Conservation (phyloP, 2,888 invertebrate genomes). For the Caenorhabditis sp. region DNA sequence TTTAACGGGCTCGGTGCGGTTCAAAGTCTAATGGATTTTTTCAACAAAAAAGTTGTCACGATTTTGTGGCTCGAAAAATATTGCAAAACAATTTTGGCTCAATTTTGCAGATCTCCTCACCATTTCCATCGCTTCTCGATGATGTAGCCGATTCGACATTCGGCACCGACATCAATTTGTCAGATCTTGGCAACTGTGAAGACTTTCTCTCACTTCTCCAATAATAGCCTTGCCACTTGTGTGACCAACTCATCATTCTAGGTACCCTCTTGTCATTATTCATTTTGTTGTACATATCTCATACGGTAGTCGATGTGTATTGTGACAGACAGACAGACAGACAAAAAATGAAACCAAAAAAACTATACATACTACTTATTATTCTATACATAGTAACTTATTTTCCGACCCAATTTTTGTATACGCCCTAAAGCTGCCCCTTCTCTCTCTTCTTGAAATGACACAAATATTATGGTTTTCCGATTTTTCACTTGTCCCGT, state of each 20-base stretch:
- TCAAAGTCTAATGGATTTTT: too few species aligned
- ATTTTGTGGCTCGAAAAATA: too few species aligned
- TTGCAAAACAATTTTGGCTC: too few species aligned
- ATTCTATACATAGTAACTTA: slow-evolving; percentile 3
- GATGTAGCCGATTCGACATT: slow-evolving; percentile 37
- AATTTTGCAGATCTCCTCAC: slow-evolving; percentile 37
- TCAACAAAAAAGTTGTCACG: too few species aligned
- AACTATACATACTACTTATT: not conserved
- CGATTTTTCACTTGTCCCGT: not conserved
- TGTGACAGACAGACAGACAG: not conserved
- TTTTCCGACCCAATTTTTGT: slow-evolving; percentile 1
- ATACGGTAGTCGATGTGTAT: not conserved
- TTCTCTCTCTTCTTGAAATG: too few species aligned
- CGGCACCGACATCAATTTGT: slow-evolving; percentile 17
- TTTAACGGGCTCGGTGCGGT: too few species aligned
- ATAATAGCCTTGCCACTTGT: not conserved
- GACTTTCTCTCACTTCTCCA: slow-evolving; percentile 22
- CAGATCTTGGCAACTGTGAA: slow-evolving; percentile 26
- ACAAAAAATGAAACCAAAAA: not conserved
- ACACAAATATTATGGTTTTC: not conserved
- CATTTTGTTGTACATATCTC: not conserved
- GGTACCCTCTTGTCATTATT: not conserved
- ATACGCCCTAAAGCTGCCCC: not conserved
- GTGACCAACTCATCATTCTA: too few species aligned
- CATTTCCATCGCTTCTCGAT: slow-evolving; percentile 46